phyloP scores from a whole-genome alignment of 2,113 vertebrate species.

The Todiramphus chloris region DNA sequence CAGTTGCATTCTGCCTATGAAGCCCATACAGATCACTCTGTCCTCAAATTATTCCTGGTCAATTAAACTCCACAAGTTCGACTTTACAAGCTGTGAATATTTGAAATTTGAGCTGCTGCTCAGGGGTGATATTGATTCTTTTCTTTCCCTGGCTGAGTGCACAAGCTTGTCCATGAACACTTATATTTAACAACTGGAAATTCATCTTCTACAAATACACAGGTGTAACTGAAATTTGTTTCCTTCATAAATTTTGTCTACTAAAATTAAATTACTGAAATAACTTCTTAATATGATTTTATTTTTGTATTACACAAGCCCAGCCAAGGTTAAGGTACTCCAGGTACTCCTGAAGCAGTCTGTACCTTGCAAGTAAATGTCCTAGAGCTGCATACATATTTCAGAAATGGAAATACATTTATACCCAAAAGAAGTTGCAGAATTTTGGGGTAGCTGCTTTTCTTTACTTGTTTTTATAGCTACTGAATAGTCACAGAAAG shows the following conservation, averaged over 20 bases:
- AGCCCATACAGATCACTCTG: slow-evolving; percentile 3
- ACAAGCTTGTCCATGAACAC: slow-evolving; percentile 12
- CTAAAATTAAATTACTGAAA: slow-evolving; percentile 47
- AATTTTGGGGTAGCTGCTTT: background rate
- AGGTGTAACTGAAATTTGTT: slow-evolving; percentile 26
- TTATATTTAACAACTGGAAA: slow-evolving; percentile 40
- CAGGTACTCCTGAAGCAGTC: background rate
- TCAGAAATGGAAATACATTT: background rate
- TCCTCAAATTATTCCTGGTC: slow-evolving; percentile 48
- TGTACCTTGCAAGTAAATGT: background rate
- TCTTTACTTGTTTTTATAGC: background rate
- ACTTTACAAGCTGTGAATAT: slow-evolving; percentile 57
- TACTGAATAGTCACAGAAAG: background rate
- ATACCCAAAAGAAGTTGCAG: background rate
- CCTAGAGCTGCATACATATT: background rate
- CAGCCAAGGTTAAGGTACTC: background rate
- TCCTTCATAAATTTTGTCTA: slow-evolving; percentile 14
- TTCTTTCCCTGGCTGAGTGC: slow-evolving; percentile 16
- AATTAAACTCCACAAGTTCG: slow-evolving; percentile 58
- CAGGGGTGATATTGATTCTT: slow-evolving; percentile 26
- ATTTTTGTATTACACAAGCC: background rate
- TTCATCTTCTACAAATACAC: slow-evolving; percentile 23
- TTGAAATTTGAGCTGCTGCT: slow-evolving; percentile 51
- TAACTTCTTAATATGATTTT: background rate
- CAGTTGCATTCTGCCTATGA: background rate